Evolutionary conservation across 2,888 invertebrate genomes (phyloP), one percentile per base, ranked within the genome.

Genomic region (Acrobeloides nanus): DNA sequence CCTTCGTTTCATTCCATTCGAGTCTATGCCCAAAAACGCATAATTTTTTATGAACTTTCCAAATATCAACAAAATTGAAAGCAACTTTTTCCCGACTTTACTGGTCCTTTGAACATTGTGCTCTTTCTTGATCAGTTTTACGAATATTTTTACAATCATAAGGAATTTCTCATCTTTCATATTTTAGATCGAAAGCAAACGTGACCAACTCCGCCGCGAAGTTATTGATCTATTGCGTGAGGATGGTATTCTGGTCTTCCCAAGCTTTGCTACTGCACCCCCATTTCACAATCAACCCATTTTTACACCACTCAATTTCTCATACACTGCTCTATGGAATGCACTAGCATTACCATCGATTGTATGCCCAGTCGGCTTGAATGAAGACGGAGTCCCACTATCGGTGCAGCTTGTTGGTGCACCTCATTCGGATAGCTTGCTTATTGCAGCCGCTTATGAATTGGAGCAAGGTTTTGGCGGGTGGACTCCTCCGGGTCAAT

Each of bases 401-500:
- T 78, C 78, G 10, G 61, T 78, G 10, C 53, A 52, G 29, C 18
- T 66, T 12, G 53, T 67, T 26, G 62, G 60, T 20, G 58, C 61
- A 23, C 64, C 58, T 10, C 43, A 48, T 17, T 55, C 54, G 18
- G 67, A 67, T 38, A 51, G 62, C 1, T 52, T 64, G 34, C 48
- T 67, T 52, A 74, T 90, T 20, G 84, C 85, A 0, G 83, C 88
- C 4, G 89, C 89, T 1, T 77, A 78, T 55, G 84, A 85, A 64
- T 74, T 90, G 33, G 87, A 77, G 31, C n/a, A n/a, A n/a, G n/a
- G n/a, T n/a, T n/a, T n/a, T n/a, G n/a, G n/a, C n/a, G n/a, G n/a
- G n/a, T n/a, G n/a, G n/a, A n/a, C n/a, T n/a, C n/a, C n/a, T n/a
- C n/a, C n/a, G n/a, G n/a, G n/a, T n/a, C n/a, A n/a, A n/a, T n/a